phyloP scores from a whole-genome alignment of 2,113 vertebrate genomes.

The Oxyura jamaicensis region DNA sequence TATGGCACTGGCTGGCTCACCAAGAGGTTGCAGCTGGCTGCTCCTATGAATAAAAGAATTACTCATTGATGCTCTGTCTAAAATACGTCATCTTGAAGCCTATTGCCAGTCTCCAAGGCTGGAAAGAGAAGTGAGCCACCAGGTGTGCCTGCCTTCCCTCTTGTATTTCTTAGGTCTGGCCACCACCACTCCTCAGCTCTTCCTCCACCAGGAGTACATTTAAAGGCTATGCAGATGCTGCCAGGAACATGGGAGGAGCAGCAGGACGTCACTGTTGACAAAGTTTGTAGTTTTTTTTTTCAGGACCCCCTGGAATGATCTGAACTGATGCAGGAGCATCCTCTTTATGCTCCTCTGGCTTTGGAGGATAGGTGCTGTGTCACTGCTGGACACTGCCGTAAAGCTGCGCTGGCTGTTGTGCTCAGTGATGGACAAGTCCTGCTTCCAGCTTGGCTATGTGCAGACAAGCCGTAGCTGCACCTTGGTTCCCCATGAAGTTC shows the following conservation, averaged over 20 bases:
- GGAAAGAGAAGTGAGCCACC: neutral
- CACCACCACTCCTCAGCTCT: rapidly evolving
- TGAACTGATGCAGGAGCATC: neutral
- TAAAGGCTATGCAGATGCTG: neutral
- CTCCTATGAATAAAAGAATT: neutral
- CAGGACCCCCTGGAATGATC: neutral
- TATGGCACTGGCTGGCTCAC: neutral
- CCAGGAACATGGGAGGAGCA: neutral
- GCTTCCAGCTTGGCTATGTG: neutral
- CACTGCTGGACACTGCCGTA: neutral
- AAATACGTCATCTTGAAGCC: neutral
- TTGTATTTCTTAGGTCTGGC: neutral
- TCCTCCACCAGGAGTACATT: neutral
- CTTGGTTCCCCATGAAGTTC: neutral
- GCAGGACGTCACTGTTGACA: neutral
- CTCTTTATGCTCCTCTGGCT: neutral
- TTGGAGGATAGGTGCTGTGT: neutral
- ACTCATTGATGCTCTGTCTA: neutral
- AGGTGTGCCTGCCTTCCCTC: neutral
- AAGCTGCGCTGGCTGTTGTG: neutral
- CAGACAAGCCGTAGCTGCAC: neutral
- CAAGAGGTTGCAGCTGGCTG: neutral
- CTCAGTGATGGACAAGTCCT: neutral
- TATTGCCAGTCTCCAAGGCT: neutral
- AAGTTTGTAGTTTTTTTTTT: neutral